phyloP scores from a whole-genome alignment of 2,113 vertebrate species.

The Cyanoramphus novaezelandiae region DNA sequence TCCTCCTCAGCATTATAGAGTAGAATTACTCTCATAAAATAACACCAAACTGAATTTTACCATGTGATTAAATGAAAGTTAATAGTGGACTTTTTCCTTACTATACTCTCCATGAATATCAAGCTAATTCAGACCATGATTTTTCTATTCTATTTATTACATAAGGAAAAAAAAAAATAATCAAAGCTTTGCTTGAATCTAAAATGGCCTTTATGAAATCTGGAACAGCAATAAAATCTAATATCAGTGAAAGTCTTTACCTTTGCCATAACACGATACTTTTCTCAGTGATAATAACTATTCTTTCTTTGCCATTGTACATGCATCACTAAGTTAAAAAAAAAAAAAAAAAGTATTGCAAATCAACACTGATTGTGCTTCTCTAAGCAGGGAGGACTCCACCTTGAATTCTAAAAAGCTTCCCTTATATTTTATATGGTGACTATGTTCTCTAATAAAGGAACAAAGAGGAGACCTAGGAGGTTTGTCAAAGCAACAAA shows the following conservation, averaged over 20 bases:
- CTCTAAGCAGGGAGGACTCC: background rate
- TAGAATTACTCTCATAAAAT: background rate
- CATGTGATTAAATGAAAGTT: background rate
- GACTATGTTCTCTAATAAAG: background rate
- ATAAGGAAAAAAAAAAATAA: background rate
- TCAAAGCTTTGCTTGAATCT: background rate
- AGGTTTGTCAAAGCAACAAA: background rate
- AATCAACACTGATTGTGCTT: background rate
- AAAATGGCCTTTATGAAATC: conserved; percentile 21
- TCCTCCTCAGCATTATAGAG: background rate
- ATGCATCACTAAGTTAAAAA: background rate
- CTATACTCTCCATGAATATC: background rate
- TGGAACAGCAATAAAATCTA: background rate
- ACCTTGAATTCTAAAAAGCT: background rate
- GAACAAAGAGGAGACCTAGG: background rate
- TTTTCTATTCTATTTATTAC: background rate
- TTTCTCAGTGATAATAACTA: background rate
- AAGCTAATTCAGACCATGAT: conserved; percentile 18
- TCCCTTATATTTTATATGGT: background rate
- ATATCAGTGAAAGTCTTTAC: background rate
- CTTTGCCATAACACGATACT: background rate
- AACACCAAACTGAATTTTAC: background rate
- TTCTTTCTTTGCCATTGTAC: background rate
- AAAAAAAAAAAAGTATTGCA: background rate
- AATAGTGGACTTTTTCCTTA: background rate